A percentile compares a stretch with the other conserved stretches of the same genome.
These are phyloP conservation scores for Protaetia brevitarsis DNA, from an alignment of 1,140 invertebrate species.

Conservation along the genomic window DNA sequence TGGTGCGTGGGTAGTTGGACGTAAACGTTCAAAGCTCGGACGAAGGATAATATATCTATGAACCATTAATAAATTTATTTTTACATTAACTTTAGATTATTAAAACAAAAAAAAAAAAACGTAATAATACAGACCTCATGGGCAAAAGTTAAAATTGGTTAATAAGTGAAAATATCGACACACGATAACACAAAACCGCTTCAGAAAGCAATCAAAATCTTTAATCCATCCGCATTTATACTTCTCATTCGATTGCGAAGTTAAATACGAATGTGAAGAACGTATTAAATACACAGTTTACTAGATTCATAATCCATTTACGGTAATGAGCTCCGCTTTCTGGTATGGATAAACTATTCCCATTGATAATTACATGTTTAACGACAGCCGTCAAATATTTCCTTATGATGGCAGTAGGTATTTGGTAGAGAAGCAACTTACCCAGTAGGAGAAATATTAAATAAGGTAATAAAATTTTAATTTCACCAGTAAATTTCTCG, in stretches of 20 bases:
- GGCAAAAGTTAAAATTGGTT: no score
- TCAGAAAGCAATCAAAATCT: not conserved
- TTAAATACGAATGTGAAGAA: not conserved
- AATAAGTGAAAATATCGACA: no score
- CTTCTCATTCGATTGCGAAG: not conserved
- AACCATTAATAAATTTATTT: no score
- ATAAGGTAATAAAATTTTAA: constrained; percentile 3
- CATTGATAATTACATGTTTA: not conserved
- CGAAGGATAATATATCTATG: no score
- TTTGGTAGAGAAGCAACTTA: not conserved
- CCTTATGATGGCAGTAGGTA: not conserved
- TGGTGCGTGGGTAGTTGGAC: no score
- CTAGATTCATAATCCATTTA: not conserved
- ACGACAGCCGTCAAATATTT: not conserved
- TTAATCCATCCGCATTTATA: not conserved
- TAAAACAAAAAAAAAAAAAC: no score
- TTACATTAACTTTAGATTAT: no score
- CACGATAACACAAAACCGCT: not conserved
- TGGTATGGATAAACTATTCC: not conserved
- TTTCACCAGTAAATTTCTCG: not conserved
- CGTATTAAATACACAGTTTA: not conserved
- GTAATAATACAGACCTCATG: no score
- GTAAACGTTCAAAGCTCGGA: no score
- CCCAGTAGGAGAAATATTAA: not conserved
- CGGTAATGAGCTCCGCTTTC: not conserved